Evolutionary conservation across 2,888 invertebrate genomes (phyloP).

Genomic region (Troides aeacus): DNA sequence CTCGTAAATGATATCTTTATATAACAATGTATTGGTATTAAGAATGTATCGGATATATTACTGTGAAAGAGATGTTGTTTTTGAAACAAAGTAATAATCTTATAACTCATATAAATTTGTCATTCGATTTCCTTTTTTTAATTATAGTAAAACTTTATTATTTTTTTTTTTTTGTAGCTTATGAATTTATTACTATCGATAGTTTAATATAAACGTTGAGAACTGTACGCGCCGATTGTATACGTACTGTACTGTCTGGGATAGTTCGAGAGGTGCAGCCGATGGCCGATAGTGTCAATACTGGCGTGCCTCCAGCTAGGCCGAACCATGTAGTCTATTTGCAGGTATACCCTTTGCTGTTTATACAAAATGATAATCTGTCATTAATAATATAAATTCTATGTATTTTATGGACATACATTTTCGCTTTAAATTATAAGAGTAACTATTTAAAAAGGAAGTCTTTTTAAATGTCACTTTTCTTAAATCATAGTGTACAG

Average conservation of each 20-base stretch:
- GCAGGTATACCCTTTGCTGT: conserved; percentile 43
- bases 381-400: not conserved
- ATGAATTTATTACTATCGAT: not conserved
- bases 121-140: not conserved
- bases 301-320: conserved; percentile 61
- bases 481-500: no score
- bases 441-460: no score
- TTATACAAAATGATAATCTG: conserved; percentile 3
- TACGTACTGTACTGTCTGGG: conserved; percentile 28
- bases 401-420: not conserved
- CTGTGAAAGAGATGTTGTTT: no score
- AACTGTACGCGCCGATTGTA: not conserved
- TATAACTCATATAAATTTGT: no score
- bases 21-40: no score
- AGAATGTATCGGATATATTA: no score
- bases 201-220: not conserved
- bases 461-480: no score
- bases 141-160: not conserved
- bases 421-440: no score
- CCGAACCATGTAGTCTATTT: conserved; percentile 43
- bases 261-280: conserved; percentile 35
- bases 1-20: no score
- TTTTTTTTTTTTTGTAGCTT: not conserved
- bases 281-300: conserved; percentile 63
- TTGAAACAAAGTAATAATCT: no score